phyloP scores from a whole-genome alignment of 2,113 vertebrate genomes.

The Psittacula cyanocephala region DNA sequence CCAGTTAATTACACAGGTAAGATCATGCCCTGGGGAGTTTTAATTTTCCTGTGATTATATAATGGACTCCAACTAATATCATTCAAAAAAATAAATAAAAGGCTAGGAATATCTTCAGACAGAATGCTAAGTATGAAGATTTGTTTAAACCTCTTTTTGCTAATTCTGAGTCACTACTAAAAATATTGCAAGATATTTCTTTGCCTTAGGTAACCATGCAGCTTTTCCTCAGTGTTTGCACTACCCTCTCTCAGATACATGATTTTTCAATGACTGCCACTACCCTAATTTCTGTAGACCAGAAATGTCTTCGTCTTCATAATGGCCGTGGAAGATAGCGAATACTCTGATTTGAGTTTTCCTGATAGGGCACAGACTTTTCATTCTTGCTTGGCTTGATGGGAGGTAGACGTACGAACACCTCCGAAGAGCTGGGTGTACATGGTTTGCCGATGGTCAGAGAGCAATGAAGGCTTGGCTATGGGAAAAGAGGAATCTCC shows the following conservation, averaged over 20 bases:
- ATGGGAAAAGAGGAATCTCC: background rate
- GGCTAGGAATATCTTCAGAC: background rate
- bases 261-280: background rate
- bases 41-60: constrained; percentile 76
- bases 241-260: background rate
- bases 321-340: background rate
- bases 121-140: background rate
- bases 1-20: constrained; percentile 68
- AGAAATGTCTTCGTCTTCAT: background rate
- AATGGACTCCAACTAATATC: constrained; percentile 68
- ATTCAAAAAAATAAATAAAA: constrained; percentile 20
- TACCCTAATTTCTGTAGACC: background rate
- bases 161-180: background rate
- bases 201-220: background rate
- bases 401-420: background rate
- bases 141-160: constrained; percentile 11
- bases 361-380: background rate
- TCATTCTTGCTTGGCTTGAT: background rate
- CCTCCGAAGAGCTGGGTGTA: background rate
- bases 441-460: background rate
- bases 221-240: background rate
- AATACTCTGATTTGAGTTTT: background rate
- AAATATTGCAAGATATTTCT: background rate
- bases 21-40: constrained; percentile 66
- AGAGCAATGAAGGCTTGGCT: background rate